Evolutionary conservation across 2,797 vertebrate species (phyloP), one percentile per base, ranked within the genome.

Genomic region (Muscicapa striata): DNA sequence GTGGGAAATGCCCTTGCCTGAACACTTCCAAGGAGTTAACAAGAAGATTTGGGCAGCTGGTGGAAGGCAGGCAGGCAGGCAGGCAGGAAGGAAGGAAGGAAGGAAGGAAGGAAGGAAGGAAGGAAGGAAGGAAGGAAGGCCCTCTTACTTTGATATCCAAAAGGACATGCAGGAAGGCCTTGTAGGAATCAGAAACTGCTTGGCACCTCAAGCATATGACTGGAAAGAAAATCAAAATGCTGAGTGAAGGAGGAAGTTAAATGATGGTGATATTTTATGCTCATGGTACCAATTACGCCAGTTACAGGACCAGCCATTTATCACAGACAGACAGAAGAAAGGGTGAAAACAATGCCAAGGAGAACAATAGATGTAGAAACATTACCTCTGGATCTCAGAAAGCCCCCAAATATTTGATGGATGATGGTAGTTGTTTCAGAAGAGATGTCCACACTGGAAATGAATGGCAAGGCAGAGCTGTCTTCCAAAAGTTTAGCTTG

Each of bases 81-180:
- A 34, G 34, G 34, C 34, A 34, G 34, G 34, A 7, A 34, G 34
- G 34, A 34, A 34, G 34, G 34, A 8, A 32, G 27, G 45, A 3
- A 15, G 4, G 22, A 13, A 22, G 66, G 66, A 10, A 32, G 10
- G 23, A 19, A 10, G 13, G 34, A 8, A 32, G 27, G 45, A 3
- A 15, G 4, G 22, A 13, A 22, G 66, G 66, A 10, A 32, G 10
- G 23, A 19, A 10, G 13, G n/a, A 14, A 30, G 34, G 8, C 26
- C 19, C 26, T 67, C 91, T 81, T 93, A 89, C 76, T 67, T 57
- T 41, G n/a, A 86, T 89, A 72, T 82, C 87, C 87, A 89, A 57
- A 81, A 64, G 48, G 11, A 89, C 34, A 67, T 85, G 36, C 43
- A 77, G 76, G 38, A 89, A 93, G 38, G 38, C 22, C 48, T 93